Evolutionary conservation across 37 sponge, comb jelly and placozoan species (phyloP).

Genomic region (Eunapius fragilis): DNA sequence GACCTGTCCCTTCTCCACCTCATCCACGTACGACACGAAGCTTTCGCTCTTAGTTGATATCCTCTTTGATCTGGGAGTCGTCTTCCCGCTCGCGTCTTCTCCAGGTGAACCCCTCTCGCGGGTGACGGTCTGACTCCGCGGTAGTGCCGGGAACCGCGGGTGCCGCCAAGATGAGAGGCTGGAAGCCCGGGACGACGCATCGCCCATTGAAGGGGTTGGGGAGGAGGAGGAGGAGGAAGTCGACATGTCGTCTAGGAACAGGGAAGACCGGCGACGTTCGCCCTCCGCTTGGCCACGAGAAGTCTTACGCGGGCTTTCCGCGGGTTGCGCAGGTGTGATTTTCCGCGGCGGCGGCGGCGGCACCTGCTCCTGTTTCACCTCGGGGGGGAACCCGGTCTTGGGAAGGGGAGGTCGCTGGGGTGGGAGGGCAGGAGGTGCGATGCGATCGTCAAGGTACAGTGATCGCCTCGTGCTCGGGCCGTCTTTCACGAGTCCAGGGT

Average conservation of each 20-base stretch:
- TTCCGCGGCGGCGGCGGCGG: background rate
- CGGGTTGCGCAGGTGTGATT: background rate
- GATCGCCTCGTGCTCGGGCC: too few species aligned
- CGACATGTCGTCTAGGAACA: background rate
- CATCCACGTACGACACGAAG: too few species aligned
- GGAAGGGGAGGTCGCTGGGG: background rate
- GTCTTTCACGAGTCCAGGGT: too few species aligned
- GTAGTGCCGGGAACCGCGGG: background rate
- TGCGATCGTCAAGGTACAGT: too few species aligned
- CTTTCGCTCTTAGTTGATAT: too few species aligned
- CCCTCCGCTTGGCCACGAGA: background rate
- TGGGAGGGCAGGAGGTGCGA: too few species aligned
- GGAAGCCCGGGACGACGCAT: background rate
- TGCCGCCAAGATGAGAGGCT: slow-evolving; percentile 6
- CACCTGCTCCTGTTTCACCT: background rate
- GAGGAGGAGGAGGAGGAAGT: background rate
- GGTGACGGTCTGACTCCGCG: too few species aligned
- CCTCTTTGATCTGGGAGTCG: too few species aligned
- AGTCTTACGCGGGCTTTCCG: background rate
- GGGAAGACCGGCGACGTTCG: background rate
- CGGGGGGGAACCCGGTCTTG: background rate
- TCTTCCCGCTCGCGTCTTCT: too few species aligned
- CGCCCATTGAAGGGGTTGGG: background rate
- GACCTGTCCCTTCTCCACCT: too few species aligned
- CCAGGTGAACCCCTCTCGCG: too few species aligned